These are phyloP conservation scores for Gonocerus acuteangulatus DNA, from an alignment of 2,888 invertebrate genomes.

Conservation along the genomic window DNA sequence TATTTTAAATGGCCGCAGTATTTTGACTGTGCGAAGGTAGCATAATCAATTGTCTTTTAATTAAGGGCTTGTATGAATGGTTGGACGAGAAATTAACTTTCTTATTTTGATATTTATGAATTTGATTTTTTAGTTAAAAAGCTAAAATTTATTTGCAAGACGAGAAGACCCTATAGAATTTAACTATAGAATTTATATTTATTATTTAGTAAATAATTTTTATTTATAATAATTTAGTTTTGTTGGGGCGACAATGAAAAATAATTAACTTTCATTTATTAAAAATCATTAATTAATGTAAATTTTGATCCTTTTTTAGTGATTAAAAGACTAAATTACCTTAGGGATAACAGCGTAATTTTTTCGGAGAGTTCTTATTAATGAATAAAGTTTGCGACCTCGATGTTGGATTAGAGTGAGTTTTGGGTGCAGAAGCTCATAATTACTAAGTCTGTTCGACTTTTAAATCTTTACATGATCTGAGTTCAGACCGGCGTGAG, in stretches of 20 bases:
- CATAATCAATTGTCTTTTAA: constrained; percentile 74
- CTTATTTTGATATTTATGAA: constrained; percentile 51
- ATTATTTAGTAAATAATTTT: constrained; percentile 38
- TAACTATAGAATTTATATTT: constrained; percentile 45
- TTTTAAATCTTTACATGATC: constrained; percentile 77
- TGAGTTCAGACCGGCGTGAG: constrained; percentile 80
- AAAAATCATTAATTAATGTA: constrained; percentile 48
- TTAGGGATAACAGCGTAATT: constrained; percentile 80
- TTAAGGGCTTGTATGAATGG: constrained; percentile 66
- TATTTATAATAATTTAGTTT: constrained; percentile 45
- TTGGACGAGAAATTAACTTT: constrained; percentile 49
- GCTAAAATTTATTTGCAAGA: constrained; percentile 57
- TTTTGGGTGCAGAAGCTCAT: constrained; percentile 57
- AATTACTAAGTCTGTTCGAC: constrained; percentile 71
- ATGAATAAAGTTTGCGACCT: constrained; percentile 72
- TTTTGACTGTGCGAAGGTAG: constrained; percentile 72
- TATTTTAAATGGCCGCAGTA: constrained; percentile 67
- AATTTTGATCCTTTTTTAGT: constrained; percentile 51
- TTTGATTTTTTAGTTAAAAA: constrained; percentile 57
- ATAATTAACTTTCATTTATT: constrained; percentile 42
- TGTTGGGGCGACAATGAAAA: constrained; percentile 57
- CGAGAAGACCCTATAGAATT: constrained; percentile 76
- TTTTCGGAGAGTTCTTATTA: constrained; percentile 65
- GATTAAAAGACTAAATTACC: constrained; percentile 66
- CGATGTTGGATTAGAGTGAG: constrained; percentile 79